Percentiles rank a stretch among this genome's conserved stretches.
These are phyloP conservation scores for Mythimna loreyi DNA, from an alignment of 2,888 invertebrate species.

Conservation along the genomic window DNA sequence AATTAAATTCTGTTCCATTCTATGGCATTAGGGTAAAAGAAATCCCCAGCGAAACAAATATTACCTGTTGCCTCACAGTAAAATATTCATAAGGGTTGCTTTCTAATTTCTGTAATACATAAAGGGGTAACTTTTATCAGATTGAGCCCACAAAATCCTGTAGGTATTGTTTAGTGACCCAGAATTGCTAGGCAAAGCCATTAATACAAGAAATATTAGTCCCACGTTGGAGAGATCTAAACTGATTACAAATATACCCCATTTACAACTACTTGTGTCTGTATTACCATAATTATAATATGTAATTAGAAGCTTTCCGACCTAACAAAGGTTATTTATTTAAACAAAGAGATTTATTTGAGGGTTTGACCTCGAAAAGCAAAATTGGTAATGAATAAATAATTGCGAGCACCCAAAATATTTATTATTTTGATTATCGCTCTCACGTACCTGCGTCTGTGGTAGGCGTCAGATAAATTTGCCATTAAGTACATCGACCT, in stretches of 20 bases:
- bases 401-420: slow-evolving; percentile 52
- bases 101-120: neutral
- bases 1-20: no score
- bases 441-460: slow-evolving; percentile 4
- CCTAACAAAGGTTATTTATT: slow-evolving; percentile 45
- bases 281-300: slow-evolving; percentile 55
- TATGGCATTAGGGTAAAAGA: neutral
- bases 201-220: slow-evolving; percentile 29
- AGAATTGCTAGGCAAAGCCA: slow-evolving; percentile 11
- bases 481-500: no score
- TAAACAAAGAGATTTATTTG: slow-evolving; percentile 56
- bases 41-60: neutral
- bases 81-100: neutral
- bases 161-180: slow-evolving; percentile 1
- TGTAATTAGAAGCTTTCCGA: slow-evolving; percentile 28
- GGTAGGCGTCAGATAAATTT: no score
- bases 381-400: slow-evolving; percentile 60
- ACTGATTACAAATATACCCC: slow-evolving; percentile 39
- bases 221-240: slow-evolving; percentile 33
- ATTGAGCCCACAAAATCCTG: neutral
- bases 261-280: slow-evolving; percentile 48
- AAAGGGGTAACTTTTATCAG: neutral
- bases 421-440: slow-evolving; percentile 57
- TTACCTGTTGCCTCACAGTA: neutral
- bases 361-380: slow-evolving; percentile 34